Evolutionary conservation across 2,888 invertebrate species (phyloP), one percentile per base, ranked within the genome.

Genomic region (Dioctria rufipes): DNA sequence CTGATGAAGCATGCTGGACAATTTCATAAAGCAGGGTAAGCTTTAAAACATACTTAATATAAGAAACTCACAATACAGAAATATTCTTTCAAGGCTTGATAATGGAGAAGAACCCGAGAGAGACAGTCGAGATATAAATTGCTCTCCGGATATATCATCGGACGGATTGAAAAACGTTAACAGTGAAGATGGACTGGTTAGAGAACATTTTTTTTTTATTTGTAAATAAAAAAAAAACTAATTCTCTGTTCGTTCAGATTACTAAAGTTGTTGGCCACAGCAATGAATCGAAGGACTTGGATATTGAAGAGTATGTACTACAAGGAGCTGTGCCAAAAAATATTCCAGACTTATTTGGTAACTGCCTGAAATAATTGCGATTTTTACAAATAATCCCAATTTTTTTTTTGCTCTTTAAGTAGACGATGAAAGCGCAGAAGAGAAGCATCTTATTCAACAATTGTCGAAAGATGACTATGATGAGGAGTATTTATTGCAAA

Each of bases 1-100:
- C 87, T 94, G 82, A 88, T 93, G 85, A 93, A 93, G 86, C 93
- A 93, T 86, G 93, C 93, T 2, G 93, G 93, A 0, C 93, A 93
- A 85, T 93, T 93, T 87, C 93, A 93, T 85, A 90, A 90, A 80
- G 84, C 87, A 11, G 88, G 86, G 84, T 86, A 80, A 78, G 78
- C 58, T 61, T 9, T 73, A 66, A 40, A 46, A 65, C n/a, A 73
- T 49, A 25, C 5, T 66, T 37, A 8, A 37, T 66, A n/a, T 39
- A 37, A 13, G n/a, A 9, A 9, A 42, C 25, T n/a, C 13, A 61
- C 49, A 13, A 11, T 61, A 46, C 39, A 67, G 49, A 46, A 49
- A 42, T 51, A 58, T 43, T 46, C 66, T 60, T 42, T 39, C 66
- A 43, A 80, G 75, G 3, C 13, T 60, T 11, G 87, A 86, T 81